Evolutionary conservation across 2,113 vertebrate genomes (phyloP).

Genomic region (Etia nguti): DNA sequence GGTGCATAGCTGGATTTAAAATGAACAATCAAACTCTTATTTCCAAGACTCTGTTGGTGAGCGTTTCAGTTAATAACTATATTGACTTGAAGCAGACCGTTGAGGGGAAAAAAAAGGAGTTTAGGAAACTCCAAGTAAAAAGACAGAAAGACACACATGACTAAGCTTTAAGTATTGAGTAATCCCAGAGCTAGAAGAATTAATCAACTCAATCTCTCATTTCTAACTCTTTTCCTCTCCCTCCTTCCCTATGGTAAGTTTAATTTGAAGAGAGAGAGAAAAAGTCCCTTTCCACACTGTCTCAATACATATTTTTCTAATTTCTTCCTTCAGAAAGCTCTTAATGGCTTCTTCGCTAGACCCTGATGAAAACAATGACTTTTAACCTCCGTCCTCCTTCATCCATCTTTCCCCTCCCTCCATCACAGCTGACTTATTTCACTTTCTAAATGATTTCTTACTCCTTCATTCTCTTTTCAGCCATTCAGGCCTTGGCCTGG

Average conservation of each 20-base stretch:
- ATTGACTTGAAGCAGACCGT: slow-evolving; percentile 39
- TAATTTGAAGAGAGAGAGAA: slow-evolving; percentile 58
- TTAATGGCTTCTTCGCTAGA: slow-evolving; percentile 64
- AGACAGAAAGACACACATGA: slow-evolving; percentile 55
- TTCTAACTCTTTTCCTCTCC: slow-evolving; percentile 8
- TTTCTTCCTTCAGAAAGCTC: slow-evolving; percentile 71
- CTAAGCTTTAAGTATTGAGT: slow-evolving; percentile 52
- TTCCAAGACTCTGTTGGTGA: slow-evolving; percentile 8
- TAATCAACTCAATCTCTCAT: slow-evolving; percentile 54
- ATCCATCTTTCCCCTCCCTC: slow-evolving; percentile 5
- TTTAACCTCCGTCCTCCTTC: slow-evolving; percentile 53
- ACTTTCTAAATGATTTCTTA: slow-evolving; percentile 73
- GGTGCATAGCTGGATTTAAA: slow-evolving; percentile 32
- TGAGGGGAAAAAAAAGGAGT: slow-evolving; percentile 1
- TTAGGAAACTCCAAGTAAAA: slow-evolving; percentile 34
- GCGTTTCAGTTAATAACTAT: slow-evolving; percentile 44
- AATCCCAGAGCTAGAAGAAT: slow-evolving; percentile 54
- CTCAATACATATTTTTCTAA: slow-evolving; percentile 69
- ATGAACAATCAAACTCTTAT: slow-evolving; percentile 38
- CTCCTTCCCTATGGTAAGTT: slow-evolving; percentile 23
- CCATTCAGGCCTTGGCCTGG: slow-evolving; percentile 53
- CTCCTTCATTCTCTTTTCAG: slow-evolving; percentile 66
- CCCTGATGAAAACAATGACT: slow-evolving; percentile 75
- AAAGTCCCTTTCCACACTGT: slow-evolving; percentile 40
- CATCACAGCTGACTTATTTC: slow-evolving; percentile 66